Evolutionary conservation across 1,140 invertebrate genomes (phyloP), one percentile per base, ranked within the genome.

Genomic region (Psix sp.): DNA sequence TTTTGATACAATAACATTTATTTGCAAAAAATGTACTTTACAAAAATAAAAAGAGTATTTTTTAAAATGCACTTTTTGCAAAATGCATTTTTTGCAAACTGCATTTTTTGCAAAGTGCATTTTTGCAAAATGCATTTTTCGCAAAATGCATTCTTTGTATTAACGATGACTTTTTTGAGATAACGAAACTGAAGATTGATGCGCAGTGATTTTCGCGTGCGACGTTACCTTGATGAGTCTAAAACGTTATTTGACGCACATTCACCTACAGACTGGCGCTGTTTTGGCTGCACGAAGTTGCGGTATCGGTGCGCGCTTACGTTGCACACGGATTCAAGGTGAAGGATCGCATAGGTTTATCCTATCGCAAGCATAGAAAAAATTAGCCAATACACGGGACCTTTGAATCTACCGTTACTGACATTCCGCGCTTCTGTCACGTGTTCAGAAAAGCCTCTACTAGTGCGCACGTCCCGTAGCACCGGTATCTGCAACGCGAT

Each of bases 371-470:
- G 18, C 31, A 42, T 57, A 11, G 38, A 39, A 57, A 72, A 71
- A 72, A 72, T 57, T 63, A 10, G 51, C 43, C 26, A 29, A 49
- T 18, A 5, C 42, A 26, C 49, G 35, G 14, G 57, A 56, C 68
- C 68, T 59, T 72, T 51, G 51, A 51, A 72, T 72, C 68, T 72
- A 72, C 68, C 68, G 68, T 72, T 72, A 72, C 59, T 65, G 68
- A 72, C 68, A 72, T 72, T 65, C 68, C 68, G 59, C n/a, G 51
- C 1, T 43, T 36, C 51, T 38, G 59, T 65, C 68, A 59, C 59
- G 68, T 46, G 68, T 63, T 72, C 68, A 33, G 11, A 63, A 72
- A 72, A 36, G 35, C 43, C 31, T 24, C 5, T 9, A 0, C 26
- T n/a, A 7, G 7, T 29, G 6, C 15, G 45, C 26, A 11, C 24